These are phyloP conservation scores for Amaurobius ferox DNA, from an alignment of 2,888 invertebrate species.

Conservation along the genomic window DNA sequence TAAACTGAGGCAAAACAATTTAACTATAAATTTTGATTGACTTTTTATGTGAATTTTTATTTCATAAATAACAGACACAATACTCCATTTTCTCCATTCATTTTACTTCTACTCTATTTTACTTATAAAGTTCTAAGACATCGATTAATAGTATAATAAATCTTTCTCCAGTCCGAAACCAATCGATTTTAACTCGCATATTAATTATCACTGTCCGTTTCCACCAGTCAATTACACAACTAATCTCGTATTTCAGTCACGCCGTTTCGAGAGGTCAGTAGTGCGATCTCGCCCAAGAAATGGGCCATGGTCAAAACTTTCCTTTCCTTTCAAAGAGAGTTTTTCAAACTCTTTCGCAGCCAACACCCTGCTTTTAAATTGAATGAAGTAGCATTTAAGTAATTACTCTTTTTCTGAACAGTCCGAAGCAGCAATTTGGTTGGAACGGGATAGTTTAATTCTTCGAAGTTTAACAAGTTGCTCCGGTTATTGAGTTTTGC, in stretches of 20 bases:
- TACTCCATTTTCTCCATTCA: too few relatives aligned
- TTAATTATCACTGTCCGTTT: neutral
- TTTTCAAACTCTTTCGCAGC: neutral
- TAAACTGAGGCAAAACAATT: too few relatives aligned
- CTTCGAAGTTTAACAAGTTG: neutral
- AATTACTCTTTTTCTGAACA: neutral
- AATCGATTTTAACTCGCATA: neutral
- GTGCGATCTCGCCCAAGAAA: conserved; percentile 10
- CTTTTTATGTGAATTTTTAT: too few relatives aligned
- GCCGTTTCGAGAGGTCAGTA: neutral
- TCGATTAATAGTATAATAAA: neutral
- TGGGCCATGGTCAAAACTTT: conserved; percentile 49
- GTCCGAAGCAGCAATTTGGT: neutral
- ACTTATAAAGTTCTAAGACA: neutral
- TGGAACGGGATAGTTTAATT: neutral
- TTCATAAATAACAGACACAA: too few relatives aligned
- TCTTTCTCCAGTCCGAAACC: neutral
- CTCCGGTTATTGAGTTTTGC: conserved; percentile 7
- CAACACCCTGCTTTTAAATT: conserved; percentile 39
- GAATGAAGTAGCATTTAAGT: neutral
- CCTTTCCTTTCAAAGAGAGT: conserved; percentile 1
- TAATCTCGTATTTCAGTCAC: conserved; percentile 3
- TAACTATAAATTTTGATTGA: too few relatives aligned
- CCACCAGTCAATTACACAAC: neutral
- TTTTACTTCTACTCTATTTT: neutral